Evolutionary conservation across 2,797 vertebrate genomes (phyloP), one percentile per base, ranked within the genome.

Genomic region (Hippocampus kuda): DNA sequence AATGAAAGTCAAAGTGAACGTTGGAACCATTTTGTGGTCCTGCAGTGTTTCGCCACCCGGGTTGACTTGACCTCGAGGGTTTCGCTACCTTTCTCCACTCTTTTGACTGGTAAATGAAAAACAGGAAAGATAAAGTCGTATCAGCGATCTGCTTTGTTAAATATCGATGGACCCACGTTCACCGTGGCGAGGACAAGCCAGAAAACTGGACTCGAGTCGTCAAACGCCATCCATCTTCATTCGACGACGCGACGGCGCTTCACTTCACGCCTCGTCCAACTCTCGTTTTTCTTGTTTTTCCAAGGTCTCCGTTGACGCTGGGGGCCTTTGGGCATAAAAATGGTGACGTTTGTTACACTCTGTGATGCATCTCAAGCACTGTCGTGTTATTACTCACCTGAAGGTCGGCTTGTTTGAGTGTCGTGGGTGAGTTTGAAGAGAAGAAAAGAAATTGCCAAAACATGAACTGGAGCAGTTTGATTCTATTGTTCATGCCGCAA

Each of bases 191-290:
- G 72, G 34, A 83, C 72, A 8, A 38, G 34, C 10, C n/a, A 83
- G 86, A 76, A 79, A 84, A 86, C 71, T 34, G 60, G 75, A 87
- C 80, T 80, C 22, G 76, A 84, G 86, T 85, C 85, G 83, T 88
- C 85, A 74, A 71, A 70, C 24, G 34, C 81, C 75, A 89, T 90
- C 87, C 66, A 68, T 91, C 90, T 88, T 89, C 83, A 89, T 91
- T 88, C 88, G 78, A 24, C 49, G 73, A 62, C 65, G 73, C 80
- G 81, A 81, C 74, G 22, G 80, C 56, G 76, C 79, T 76, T 81
- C 69, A 44, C 76, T 76, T 76, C 69, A 69, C 59, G 27, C 75
- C 76, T 78, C 67, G 75, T 83, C 82, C 74, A 80, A 72, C 72
- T 78, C 79, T 73, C 71, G 76, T 70, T 75, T 54, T 38, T 27